Percentiles rank a stretch among this genome's conserved stretches.
Evolutionary conservation across 2,888 invertebrate genomes (phyloP).

Genomic region (Villa cingulata): DNA sequence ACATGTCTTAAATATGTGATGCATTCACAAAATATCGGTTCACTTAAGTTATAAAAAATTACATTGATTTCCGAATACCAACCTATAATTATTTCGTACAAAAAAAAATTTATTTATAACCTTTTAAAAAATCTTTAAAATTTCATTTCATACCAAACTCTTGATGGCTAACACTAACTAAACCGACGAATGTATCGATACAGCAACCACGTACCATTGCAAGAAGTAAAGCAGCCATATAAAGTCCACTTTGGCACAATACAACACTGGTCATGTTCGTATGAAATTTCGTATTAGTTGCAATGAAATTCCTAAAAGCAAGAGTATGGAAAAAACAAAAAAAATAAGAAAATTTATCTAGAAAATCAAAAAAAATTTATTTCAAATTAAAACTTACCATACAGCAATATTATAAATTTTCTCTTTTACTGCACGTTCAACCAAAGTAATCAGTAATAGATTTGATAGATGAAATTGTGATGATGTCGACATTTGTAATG

Average conservation of each 20-base stretch:
- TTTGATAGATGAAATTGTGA: conserved; percentile 37
- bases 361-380: too few species aligned
- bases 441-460: conserved; percentile 32
- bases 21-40: conserved; percentile 32
- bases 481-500: conserved; percentile 34
- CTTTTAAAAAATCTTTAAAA: conserved; percentile 5
- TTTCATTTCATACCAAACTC: conserved; percentile 34
- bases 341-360: too few species aligned
- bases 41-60: conserved; percentile 33
- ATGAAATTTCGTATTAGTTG: conserved; percentile 33
- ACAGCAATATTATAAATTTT: conserved; percentile 33
- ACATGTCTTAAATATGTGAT: conserved; percentile 32
- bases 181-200: conserved; percentile 33
- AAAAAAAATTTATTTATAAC: not conserved
- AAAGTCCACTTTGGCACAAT: conserved; percentile 35
- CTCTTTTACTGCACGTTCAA: conserved; percentile 33
- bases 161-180: conserved; percentile 34
- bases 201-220: conserved; percentile 33
- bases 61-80: conserved; percentile 36
- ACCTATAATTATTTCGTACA: conserved; percentile 19
- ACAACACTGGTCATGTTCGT: conserved; percentile 37
- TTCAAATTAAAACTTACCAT: conserved; percentile 27
- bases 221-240: conserved; percentile 31
- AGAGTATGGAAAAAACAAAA: too few species aligned
- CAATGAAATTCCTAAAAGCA: conserved; percentile 35